These are phyloP conservation scores for Epizoanthus rinbou DNA, from an alignment of 92 coral and sea anemone genomes.

Conservation along the genomic window DNA sequence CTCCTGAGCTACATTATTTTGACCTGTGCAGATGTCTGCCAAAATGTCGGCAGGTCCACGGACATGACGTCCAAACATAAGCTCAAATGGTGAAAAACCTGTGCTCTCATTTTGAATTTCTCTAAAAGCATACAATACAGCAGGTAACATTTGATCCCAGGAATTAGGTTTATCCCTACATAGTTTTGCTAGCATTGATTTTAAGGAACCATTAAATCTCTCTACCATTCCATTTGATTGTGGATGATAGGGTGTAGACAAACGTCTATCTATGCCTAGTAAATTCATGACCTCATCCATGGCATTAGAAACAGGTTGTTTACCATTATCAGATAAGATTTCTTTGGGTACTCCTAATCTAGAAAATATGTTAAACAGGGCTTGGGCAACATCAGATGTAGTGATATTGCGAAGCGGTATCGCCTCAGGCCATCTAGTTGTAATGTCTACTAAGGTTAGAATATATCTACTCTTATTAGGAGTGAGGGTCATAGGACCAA, in stretches of 20 bases:
- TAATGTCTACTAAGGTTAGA: constrained; percentile 16
- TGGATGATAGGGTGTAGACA: constrained; percentile 19
- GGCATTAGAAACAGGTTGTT: constrained; percentile 15
- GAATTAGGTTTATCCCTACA: constrained; percentile 17
- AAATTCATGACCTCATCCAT: constrained; percentile 17
- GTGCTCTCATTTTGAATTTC: constrained; percentile 17
- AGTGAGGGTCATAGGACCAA: not conserved
- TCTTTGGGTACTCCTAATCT: constrained; percentile 17
- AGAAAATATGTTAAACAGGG: constrained; percentile 16
- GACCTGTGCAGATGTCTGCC: constrained; percentile 20
- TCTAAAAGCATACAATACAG: constrained; percentile 16
- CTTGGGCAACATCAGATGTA: constrained; percentile 18
- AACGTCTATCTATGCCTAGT: constrained; percentile 17
- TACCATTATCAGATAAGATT: constrained; percentile 15
- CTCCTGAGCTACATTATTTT: constrained; percentile 17
- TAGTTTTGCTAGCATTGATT: constrained; percentile 16
- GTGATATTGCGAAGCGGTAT: constrained; percentile 18
- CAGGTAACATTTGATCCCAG: constrained; percentile 18
- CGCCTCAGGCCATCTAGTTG: constrained; percentile 20
- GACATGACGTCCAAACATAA: constrained; percentile 17
- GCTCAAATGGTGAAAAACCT: constrained; percentile 17
- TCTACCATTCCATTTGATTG: constrained; percentile 12
- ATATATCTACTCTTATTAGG: constrained; percentile 3
- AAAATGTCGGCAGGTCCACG: constrained; percentile 19
- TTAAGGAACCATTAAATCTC: constrained; percentile 16